Evolutionary conservation across 2,888 invertebrate genomes (phyloP), one percentile per base, ranked within the genome.

Genomic region (Hoplodrina blanda): DNA sequence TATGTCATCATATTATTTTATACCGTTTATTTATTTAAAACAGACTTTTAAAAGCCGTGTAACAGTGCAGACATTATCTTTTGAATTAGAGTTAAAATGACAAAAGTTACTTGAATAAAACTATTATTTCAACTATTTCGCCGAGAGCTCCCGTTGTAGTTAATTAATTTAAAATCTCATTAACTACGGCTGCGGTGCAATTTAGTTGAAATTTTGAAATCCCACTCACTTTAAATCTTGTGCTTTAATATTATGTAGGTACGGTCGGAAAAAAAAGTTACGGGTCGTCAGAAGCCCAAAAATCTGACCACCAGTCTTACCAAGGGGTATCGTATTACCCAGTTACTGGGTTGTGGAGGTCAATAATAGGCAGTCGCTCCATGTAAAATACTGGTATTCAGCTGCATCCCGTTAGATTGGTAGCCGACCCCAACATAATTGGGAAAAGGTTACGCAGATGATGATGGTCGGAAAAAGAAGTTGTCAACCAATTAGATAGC

Each of bases 141-240:
- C 55, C 17, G 25, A 63, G 67, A 53, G 57, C 56, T 20, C 20
- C 41, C 20, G 33, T 71, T 68, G 69, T 46, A 62, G 68, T 82
- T 79, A 78, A 81, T 84, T 85, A 78, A 81, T 78, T 78, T 81
- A 33, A 84, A 81, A 78, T 78, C 78, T 78, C 57, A 78, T 79
- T 71, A 73, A 76, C 56, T 73, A n/a, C 57, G 62, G 59, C 72
- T 74, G 76, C 50, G 66, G 53, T 69, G 69, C 41, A 63, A 66
- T 81, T 74, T 62, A 62, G 63, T 69, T 73, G 69, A 77, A 78
- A 72, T 66, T 37, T 55, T 63, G 30, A 69, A 76, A 74, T 55
- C 49, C 49, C 46, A 49, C 75, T 65, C 57, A 62, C 53, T 71
- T 79, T 56, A 70, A 69, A 70, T 63, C 49, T 61, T 59, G 53